Evolutionary conservation across 2,888 invertebrate genomes (phyloP), one percentile per base, ranked within the genome.

Genomic region (Bhutanitis thaidina): DNA sequence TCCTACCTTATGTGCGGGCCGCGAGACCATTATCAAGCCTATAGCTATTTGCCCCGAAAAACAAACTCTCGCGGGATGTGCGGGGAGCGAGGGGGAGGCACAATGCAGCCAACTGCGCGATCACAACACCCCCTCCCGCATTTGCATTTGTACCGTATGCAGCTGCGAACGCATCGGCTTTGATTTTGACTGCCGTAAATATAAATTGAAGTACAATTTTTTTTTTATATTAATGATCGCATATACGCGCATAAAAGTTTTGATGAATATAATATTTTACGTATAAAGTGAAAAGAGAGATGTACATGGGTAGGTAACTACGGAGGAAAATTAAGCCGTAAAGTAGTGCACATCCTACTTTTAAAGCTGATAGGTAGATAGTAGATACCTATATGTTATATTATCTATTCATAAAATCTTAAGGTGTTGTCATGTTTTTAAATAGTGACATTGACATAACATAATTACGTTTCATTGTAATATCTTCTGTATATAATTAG

Each of bases 1-100:
- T n/a, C 56, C 4, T 0, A 30, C 39, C 56, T 55, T 59, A 60
- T 46, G 64, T 68, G 61, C 66, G 71, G 64, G 68, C 80, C 84
- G 84, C 82, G 89, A 83, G 85, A 85, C 89, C 88, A 89, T 89
- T 88, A 89, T 88, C 87, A 84, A 86, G 89, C 87, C 89, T 88
- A 88, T 88, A 88, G 89, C 87, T 88, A 88, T 89, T 88, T 88
- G 89, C 89, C 80, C 88, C 89, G 86, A 88, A 88, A 89, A 89
- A 89, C 89, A 89, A 88, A 89, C 89, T 89, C 88, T 87, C 87
- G 86, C 85, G 89, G 88, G 88, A 87, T 80, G 78, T 70, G 78
- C 67, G 63, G 75, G 73, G 50, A 56, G 55, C 56, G 57, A 53
- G 65, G 64, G 64, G 61, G 67, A 65, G 59, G 67, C 70, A 86